These are phyloP conservation scores for Hemibagrus wyckioides DNA, from an alignment of 2,113 vertebrate genomes.

Conservation along the genomic window DNA sequence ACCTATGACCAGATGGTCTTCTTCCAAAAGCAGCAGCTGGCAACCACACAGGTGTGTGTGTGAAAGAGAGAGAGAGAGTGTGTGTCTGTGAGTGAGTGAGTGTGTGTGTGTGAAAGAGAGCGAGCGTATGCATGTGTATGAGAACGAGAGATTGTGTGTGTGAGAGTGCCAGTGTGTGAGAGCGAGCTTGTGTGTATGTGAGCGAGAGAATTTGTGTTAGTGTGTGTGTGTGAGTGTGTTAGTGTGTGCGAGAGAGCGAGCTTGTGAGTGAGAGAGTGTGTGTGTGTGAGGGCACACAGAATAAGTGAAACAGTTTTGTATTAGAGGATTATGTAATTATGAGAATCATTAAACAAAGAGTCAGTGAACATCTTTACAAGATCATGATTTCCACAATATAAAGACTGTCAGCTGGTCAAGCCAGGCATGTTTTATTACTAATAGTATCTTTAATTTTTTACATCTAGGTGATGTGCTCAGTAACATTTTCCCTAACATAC, in stretches of 20 bases:
- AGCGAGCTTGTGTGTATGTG: too few relatives aligned
- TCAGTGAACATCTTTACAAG: not conserved
- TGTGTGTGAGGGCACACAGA: not conserved
- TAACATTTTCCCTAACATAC: not conserved
- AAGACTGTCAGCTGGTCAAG: not conserved
- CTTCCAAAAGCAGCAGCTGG: conserved; percentile 75
- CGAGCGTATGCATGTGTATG: too few relatives aligned
- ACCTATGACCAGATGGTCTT: conserved; percentile 88
- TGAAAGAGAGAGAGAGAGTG: not conserved
- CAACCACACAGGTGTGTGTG: conserved; percentile 59
- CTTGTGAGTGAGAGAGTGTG: too few relatives aligned
- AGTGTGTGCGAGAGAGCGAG: too few relatives aligned
- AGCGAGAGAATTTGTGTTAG: too few relatives aligned
- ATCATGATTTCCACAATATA: not conserved
- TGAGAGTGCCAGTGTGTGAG: too few relatives aligned
- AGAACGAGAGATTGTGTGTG: too few relatives aligned
- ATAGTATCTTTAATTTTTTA: not conserved
- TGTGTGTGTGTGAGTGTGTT: too few relatives aligned
- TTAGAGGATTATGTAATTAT: not conserved
- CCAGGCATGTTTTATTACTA: not conserved
- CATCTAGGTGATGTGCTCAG: not conserved
- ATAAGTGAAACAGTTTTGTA: not conserved
- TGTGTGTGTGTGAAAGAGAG: too few relatives aligned
- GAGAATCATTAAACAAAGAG: not conserved
- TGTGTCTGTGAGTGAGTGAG: too few relatives aligned